Percentiles rank a stretch among this genome's conserved stretches.
Evolutionary conservation across 2,797 vertebrate genomes (phyloP).

Genomic region (Coregonus suidteri): DNA sequence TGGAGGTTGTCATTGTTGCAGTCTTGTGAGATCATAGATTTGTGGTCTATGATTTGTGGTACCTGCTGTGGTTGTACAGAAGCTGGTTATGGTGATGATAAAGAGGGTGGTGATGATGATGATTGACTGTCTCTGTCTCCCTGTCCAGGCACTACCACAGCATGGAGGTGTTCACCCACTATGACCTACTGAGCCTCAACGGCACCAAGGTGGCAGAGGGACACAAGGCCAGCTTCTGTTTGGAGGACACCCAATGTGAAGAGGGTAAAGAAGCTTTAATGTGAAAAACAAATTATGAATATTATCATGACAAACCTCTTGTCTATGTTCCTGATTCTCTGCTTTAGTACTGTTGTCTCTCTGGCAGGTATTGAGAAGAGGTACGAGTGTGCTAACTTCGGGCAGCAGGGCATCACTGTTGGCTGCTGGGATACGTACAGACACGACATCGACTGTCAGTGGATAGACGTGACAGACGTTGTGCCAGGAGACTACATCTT

Average conservation of each 20-base stretch:
- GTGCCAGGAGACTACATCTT: conserved; percentile 90
- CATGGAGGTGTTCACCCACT: conserved; percentile 97
- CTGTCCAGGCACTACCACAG: conserved; percentile 91
- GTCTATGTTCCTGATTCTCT: neutral
- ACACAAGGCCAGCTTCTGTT: conserved; percentile 96
- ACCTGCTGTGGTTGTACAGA: neutral
- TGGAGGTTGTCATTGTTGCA: neutral
- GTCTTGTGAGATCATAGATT: neutral
- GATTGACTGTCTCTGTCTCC: neutral
- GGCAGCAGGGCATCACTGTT: conserved; percentile 90
- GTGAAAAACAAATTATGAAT: neutral
- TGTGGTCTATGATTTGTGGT: neutral
- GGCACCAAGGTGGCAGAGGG: conserved; percentile 94
- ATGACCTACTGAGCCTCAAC: conserved; percentile 88
- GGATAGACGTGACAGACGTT: conserved; percentile 92
- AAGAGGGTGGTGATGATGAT: too few relatives aligned
- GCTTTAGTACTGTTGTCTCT: neutral
- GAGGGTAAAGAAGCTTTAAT: conserved; percentile 73
- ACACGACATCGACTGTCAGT: conserved; percentile 98
- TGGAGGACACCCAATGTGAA: conserved; percentile 91
- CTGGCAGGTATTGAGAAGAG: conserved; percentile 79
- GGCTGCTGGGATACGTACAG: conserved; percentile 95
- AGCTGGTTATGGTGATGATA: neutral
- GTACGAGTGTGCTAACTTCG: conserved; percentile 93
- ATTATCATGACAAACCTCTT: neutral